These are phyloP conservation scores for Chrysolina americana DNA, from an alignment of 2,888 invertebrate species.

Conservation along the genomic window DNA sequence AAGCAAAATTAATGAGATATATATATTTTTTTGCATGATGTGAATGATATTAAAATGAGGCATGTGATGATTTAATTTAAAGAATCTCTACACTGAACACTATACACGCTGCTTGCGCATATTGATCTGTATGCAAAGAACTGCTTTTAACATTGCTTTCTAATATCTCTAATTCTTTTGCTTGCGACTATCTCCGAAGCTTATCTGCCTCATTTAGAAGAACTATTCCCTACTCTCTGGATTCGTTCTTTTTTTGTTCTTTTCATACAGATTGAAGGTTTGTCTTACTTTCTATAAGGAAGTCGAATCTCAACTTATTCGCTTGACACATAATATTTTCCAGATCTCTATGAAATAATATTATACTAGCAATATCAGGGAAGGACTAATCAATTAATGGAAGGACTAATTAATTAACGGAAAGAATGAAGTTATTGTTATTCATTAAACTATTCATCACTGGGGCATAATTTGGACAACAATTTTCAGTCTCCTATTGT, in stretches of 20 bases:
- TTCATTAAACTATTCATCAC: too few relatives aligned
- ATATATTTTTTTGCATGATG: slow-evolving; percentile 13
- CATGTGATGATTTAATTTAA: slow-evolving; percentile 54
- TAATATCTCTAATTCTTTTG: slow-evolving; percentile 45
- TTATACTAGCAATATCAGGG: slow-evolving; percentile 13
- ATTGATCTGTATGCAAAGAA: slow-evolving; percentile 65
- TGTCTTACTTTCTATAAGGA: slow-evolving; percentile 17
- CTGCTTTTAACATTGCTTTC: slow-evolving; percentile 53
- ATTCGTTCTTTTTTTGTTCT: slow-evolving; percentile 56
- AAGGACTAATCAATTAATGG: slow-evolving; percentile 10
- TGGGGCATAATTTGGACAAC: background rate
- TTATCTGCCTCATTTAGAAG: slow-evolving; percentile 50
- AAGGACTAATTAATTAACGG: background rate
- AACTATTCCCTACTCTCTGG: slow-evolving; percentile 39
- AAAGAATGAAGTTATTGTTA: too few relatives aligned
- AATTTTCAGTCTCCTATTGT: background rate
- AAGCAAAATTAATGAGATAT: background rate
- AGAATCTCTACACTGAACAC: slow-evolving; percentile 43
- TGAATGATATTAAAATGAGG: slow-evolving; percentile 63
- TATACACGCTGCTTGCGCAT: slow-evolving; percentile 58
- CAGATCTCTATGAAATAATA: slow-evolving; percentile 7
- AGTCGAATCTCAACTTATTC: background rate
- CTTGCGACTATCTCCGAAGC: slow-evolving; percentile 49
- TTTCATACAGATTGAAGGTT: slow-evolving; percentile 62
- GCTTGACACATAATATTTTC: background rate